phyloP scores from a whole-genome alignment of 1,140 invertebrate genomes.

The Drosophila busckii region DNA sequence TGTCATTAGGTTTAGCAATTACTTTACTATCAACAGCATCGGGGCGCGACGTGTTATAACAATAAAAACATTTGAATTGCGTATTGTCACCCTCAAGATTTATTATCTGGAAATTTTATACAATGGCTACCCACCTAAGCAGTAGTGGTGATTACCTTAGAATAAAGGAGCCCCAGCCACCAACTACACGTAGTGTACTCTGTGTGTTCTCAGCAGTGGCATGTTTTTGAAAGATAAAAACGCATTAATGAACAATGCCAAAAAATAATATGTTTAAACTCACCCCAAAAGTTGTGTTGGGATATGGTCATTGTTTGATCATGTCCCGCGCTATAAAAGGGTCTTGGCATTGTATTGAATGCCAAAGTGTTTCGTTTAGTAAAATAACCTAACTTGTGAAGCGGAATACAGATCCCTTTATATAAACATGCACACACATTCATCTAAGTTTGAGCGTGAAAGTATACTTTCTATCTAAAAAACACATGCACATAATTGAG shows the following conservation, averaged over 20 bases:
- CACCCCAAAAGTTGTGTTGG: constrained; percentile 58
- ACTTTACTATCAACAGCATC: constrained; percentile 55
- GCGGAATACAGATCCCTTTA: constrained; percentile 28
- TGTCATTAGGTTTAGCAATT: constrained; percentile 75
- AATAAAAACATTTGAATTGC: constrained; percentile 72
- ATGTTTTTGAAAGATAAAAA: constrained; percentile 72
- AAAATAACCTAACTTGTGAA: constrained; percentile 48
- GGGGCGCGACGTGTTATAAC: constrained; percentile 72
- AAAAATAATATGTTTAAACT: constrained; percentile 68
- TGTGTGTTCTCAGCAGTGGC: constrained; percentile 50
- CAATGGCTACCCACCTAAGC: constrained; percentile 59
- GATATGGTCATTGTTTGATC: constrained; percentile 65
- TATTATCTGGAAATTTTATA: constrained; percentile 49
- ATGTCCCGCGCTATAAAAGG: constrained; percentile 54
- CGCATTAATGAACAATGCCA: constrained; percentile 62
- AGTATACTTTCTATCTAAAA: constrained; percentile 34
- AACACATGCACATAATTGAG: too few species aligned
- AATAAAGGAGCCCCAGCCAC: constrained; percentile 52
- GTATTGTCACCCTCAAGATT: constrained; percentile 63
- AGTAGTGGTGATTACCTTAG: constrained; percentile 59
- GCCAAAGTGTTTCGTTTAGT: constrained; percentile 36
- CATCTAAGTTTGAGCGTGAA: too few species aligned
- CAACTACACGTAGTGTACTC: constrained; percentile 21
- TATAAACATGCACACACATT: background rate
- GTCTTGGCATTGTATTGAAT: constrained; percentile 50